Evolutionary conservation across 2,113 vertebrate genomes (phyloP).

Genomic region (Chamaea fasciata): DNA sequence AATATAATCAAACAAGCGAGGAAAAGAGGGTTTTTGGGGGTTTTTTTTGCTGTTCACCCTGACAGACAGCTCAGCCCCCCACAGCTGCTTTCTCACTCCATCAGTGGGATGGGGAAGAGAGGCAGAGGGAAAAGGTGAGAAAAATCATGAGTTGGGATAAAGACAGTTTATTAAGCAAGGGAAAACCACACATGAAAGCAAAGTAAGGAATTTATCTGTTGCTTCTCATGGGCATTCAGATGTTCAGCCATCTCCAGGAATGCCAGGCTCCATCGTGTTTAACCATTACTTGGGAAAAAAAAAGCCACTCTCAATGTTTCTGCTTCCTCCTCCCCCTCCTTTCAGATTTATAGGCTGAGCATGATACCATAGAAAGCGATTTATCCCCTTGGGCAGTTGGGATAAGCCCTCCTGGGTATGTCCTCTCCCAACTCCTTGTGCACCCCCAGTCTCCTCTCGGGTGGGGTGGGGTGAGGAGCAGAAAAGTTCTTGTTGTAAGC

Average conservation of each 20-base stretch:
- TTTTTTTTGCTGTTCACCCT: background rate
- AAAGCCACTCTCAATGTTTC: background rate
- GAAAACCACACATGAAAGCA: background rate
- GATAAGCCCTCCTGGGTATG: background rate
- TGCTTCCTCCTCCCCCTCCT: background rate
- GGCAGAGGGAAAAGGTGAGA: background rate
- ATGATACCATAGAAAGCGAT: background rate
- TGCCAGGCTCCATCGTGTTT: fast-evolving
- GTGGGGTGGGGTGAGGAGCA: background rate
- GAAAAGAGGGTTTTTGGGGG: fast-evolving
- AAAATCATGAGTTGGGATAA: background rate
- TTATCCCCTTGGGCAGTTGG: background rate
- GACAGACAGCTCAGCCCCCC: background rate
- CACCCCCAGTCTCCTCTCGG: fast-evolving
- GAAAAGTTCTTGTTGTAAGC: too few species aligned
- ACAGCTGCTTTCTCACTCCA: fast-evolving
- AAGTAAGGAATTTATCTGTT: background rate
- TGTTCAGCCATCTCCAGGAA: background rate
- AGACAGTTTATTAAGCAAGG: background rate
- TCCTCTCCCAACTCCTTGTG: background rate
- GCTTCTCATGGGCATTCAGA: background rate
- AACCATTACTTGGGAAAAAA: background rate
- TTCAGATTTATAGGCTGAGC: background rate
- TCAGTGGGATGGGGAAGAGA: background rate
- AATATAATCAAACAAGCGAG: background rate